Base-by-base conservation (phyloP, 2,797 vertebrate genomes). In the Rhinatrema bivittatum region DNA sequence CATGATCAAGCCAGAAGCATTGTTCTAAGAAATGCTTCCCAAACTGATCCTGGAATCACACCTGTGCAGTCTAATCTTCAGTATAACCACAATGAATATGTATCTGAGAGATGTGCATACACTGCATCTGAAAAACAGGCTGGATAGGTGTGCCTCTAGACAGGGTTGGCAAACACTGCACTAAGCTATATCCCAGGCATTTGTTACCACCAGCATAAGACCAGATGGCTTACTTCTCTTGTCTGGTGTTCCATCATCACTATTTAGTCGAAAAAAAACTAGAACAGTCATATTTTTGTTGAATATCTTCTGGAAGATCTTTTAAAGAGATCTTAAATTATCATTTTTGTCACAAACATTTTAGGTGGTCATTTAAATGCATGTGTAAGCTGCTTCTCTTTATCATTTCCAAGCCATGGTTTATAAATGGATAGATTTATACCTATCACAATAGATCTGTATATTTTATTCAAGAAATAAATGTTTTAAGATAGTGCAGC, bases 321-420 rank as follows among this genome's bases (percentile, higher is more conserved):
- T 39, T 39, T 46, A 48, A 52, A 45, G 52, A 45, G 53, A 60
- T 56, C 57, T 52, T 44, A 42, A 50, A 36, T 45, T 43, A 62
- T 50, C 29, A 23, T 39, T 43, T 46, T 53, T 20, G 54, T 70
- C 61, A 45, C 56, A 69, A 69, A 75, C 70, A 67, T 68, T 68
- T 68, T 82, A 73, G 65, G 78, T 78, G 83, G 78, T 82, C 70
- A 73, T 81, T 79, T 56, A 65, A 67, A 36, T 79, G 84, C 82
- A 84, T 84, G 84, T 77, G 62, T 74, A 53, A 70, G 55, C 72
- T 81, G 71, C 65, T n/a, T 72, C 64, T 62, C 57, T 72, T 62
- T 60, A 68, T 80, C 64, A 59, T 84, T 80, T 79, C 55, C 65
- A 62, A 73, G 61, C 54, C 76, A 79, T 76, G 49, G 52, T 81